Conservation (phyloP, 2,113 vertebrate species). For the Ammodytes marinus region DNA sequence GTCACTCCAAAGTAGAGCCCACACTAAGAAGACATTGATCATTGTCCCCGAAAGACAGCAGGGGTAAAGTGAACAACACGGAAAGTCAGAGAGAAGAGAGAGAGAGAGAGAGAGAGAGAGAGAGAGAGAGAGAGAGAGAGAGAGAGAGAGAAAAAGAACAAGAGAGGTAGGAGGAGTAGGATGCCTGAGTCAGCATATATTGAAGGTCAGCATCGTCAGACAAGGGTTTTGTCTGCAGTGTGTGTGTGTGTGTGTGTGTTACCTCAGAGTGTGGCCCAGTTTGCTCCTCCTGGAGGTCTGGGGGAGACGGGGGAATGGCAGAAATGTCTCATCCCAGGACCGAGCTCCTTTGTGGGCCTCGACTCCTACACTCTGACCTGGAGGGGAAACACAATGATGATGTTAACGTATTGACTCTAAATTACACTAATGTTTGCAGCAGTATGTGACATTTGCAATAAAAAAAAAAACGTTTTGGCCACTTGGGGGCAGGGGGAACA, state of each 20-base stretch:
- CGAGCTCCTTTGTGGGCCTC: slow-evolving; percentile 19
- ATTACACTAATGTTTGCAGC: neutral
- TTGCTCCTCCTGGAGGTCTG: slow-evolving; percentile 63
- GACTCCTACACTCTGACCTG: slow-evolving; percentile 14
- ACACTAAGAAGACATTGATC: slow-evolving; percentile 61
- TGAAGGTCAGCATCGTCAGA: slow-evolving; percentile 71
- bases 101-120: slow-evolving; percentile 47
- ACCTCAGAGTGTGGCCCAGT: slow-evolving; percentile 71
- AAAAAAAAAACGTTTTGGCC: too few relatives aligned
- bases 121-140: slow-evolving; percentile 29
- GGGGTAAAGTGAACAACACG: slow-evolving; percentile 6
- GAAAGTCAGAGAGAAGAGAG: slow-evolving; percentile 11
- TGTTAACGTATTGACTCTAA: slow-evolving; percentile 4
- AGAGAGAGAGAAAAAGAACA: slow-evolving; percentile 43
- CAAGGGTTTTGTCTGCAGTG: slow-evolving; percentile 58
- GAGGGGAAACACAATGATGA: slow-evolving; percentile 24
- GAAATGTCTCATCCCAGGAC: slow-evolving; percentile 72
- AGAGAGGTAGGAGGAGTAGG: slow-evolving; percentile 46
- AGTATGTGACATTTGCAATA: neutral
- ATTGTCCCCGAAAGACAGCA: slow-evolving; percentile 47
- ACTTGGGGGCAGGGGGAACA: neutral
- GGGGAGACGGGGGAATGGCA: slow-evolving; percentile 47
- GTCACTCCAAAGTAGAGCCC: slow-evolving; percentile 58
- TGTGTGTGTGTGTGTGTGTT: slow-evolving; percentile 53
- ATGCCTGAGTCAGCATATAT: slow-evolving; percentile 66